Percentiles rank a stretch among this genome's conserved stretches.
phyloP scores from a whole-genome alignment of 2,113 vertebrate species.

The Mustelus asterias region DNA sequence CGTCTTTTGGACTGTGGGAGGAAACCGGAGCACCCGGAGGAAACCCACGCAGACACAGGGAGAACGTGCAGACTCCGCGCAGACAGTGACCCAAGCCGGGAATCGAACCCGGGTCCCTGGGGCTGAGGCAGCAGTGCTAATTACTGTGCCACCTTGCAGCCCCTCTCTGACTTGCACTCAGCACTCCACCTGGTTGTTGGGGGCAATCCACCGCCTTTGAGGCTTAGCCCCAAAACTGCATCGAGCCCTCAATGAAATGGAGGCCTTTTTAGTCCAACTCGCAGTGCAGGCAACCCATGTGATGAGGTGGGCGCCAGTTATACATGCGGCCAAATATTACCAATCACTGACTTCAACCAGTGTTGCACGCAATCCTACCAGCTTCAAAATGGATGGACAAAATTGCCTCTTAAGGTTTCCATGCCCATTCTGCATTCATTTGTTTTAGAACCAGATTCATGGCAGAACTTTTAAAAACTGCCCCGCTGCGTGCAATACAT shows the following conservation, averaged over 20 bases:
- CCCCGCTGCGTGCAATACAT: not conserved
- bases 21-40: too few relatives aligned
- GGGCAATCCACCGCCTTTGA: not conserved
- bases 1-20: too few relatives aligned
- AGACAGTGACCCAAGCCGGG: too few relatives aligned
- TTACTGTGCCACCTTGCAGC: not conserved
- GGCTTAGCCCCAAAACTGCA: not conserved
- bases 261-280: not conserved
- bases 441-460: not conserved
- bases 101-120: too few relatives aligned
- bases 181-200: not conserved
- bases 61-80: too few relatives aligned
- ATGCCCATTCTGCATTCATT: not conserved
- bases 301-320: not conserved
- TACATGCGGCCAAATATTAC: not conserved
- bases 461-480: not conserved
- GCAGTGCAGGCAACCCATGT: not conserved
- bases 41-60: too few relatives aligned
- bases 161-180: not conserved
- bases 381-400: not conserved
- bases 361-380: not conserved
- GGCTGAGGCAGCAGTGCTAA: not conserved
- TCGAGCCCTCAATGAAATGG: not conserved
- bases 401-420: not conserved
- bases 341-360: not conserved